phyloP scores from a whole-genome alignment of 2,797 vertebrate species.

The Sebastes ruberrimus region DNA sequence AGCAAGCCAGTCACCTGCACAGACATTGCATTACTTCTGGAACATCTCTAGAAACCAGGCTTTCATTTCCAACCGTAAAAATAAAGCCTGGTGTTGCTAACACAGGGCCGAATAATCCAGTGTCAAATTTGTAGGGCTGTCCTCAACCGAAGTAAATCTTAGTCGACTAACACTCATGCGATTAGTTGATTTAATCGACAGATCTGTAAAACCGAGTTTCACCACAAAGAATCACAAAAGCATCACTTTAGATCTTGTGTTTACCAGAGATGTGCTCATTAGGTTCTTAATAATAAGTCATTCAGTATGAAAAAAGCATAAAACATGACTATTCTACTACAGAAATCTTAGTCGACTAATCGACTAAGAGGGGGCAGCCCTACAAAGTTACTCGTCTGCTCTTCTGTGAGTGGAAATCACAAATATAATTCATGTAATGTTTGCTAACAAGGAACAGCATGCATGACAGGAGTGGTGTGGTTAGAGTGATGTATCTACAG shows the following conservation, averaged over 20 bases:
- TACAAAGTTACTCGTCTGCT: background rate
- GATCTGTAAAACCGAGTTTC: no score
- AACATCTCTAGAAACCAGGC: background rate
- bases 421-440: background rate
- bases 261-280: no score
- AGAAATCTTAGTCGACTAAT: no score
- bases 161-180: no score
- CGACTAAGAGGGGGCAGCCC: no score
- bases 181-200: no score
- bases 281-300: no score
- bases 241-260: fast-evolving
- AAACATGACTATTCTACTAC: fast-evolving
- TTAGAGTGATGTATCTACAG: background rate
- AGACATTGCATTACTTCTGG: background rate
- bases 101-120: background rate
- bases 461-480: background rate
- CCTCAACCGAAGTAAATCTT: no score
- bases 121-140: no score
- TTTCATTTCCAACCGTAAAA: background rate
- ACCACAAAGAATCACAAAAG: no score
- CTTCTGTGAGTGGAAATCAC: background rate
- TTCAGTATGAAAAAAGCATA: no score
- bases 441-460: background rate
- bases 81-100: background rate
- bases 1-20: background rate